Evolutionary conservation across 2,113 vertebrate genomes (phyloP).

Genomic region (Pithys albifrons): DNA sequence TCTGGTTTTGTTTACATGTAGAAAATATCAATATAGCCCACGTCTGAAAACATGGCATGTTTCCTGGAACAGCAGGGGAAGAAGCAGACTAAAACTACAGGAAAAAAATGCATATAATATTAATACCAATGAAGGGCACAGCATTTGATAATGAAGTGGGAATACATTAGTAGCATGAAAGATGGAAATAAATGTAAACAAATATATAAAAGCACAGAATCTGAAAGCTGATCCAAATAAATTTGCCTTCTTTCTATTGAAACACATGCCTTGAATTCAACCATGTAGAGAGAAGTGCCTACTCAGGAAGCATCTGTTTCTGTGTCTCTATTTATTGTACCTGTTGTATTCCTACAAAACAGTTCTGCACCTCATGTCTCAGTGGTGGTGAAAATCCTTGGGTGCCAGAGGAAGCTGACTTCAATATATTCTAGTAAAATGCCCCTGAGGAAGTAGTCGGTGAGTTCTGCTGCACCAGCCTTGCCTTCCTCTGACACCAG

Average conservation of each 20-base stretch:
- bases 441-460: neutral
- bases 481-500: neutral
- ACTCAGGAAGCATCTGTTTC: neutral
- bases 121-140: neutral
- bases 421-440: neutral
- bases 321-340: accelerated
- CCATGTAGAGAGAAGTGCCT: neutral
- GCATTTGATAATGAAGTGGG: neutral
- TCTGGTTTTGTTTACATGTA: neutral
- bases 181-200: neutral
- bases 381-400: neutral
- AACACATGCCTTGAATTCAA: neutral
- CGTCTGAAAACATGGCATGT: neutral
- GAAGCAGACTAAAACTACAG: neutral
- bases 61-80: neutral
- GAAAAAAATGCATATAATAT: neutral
- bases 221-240: neutral
- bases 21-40: neutral
- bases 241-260: neutral
- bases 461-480: neutral
- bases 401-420: neutral
- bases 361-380: neutral
- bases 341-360: neutral
- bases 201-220: neutral
- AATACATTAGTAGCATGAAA: neutral